Evolutionary conservation across 1,140 invertebrate genomes (phyloP).

Genomic region (Diabrotica undecimpunctata): DNA sequence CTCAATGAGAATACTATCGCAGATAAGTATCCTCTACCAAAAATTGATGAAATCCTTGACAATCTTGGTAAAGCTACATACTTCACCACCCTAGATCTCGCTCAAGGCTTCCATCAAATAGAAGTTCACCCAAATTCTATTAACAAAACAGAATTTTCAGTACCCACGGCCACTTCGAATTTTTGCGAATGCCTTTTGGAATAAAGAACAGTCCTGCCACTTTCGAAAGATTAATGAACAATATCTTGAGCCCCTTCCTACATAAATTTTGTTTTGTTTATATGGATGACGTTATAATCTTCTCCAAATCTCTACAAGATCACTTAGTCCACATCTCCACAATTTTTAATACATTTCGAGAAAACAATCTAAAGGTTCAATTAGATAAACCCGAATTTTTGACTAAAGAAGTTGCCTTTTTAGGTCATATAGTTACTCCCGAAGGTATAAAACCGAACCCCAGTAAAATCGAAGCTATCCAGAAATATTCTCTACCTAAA

Average conservation of each 20-base stretch:
- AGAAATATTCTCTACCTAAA: too few species aligned
- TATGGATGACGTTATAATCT: constrained; percentile 19
- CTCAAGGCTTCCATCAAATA: constrained; percentile 11
- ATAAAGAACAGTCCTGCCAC: too few species aligned
- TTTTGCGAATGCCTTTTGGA: constrained; percentile 10
- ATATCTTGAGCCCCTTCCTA: constrained; percentile 30
- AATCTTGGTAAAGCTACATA: background rate
- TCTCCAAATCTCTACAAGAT: constrained; percentile 10
- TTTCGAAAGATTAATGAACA: constrained; percentile 40
- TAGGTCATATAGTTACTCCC: too few species aligned
- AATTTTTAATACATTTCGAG: too few species aligned
- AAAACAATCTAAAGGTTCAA: too few species aligned
- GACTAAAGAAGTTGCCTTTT: too few species aligned
- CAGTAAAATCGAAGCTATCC: too few species aligned
- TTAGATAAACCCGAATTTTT: too few species aligned
- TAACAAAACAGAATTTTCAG: constrained; percentile 12
- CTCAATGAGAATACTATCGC: too few species aligned
- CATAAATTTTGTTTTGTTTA: constrained; percentile 22
- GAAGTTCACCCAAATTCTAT: background rate
- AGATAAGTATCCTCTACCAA: too few species aligned
- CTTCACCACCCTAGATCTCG: constrained; percentile 3
- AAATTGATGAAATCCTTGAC: constrained; percentile 9
- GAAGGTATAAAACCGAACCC: too few species aligned
- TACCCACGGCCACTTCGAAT: constrained; percentile 24
- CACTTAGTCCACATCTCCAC: too few species aligned